phyloP scores from a whole-genome alignment of 1,140 invertebrate genomes.

The Papilio aristodemus region DNA sequence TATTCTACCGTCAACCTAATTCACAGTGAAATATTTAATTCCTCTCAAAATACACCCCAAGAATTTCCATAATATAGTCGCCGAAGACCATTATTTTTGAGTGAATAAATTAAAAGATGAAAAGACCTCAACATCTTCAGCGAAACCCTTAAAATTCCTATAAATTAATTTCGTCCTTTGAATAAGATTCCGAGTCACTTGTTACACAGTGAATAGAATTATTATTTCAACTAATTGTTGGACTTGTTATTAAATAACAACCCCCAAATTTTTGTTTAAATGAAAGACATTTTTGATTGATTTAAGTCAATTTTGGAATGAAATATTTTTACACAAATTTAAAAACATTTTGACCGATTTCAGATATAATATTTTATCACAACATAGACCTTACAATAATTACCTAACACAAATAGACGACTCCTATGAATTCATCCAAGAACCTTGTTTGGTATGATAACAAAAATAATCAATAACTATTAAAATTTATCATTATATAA shows the following conservation, averaged over 20 bases:
- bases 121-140: constrained; percentile 16
- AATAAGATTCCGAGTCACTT: constrained; percentile 10
- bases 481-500: neutral
- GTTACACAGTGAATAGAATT: neutral
- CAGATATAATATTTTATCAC: too few species aligned
- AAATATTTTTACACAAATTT: too few species aligned
- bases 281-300: too few species aligned
- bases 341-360: too few species aligned
- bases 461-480: neutral
- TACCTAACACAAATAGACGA: too few species aligned
- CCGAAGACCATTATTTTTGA: constrained; percentile 5
- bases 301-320: too few species aligned
- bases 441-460: neutral
- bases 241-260: neutral
- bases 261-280: neutral
- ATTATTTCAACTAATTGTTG: constrained; percentile 7
- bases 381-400: too few species aligned
- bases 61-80: neutral
- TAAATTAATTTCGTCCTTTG: constrained; percentile 11
- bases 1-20: neutral
- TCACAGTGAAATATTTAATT: neutral
- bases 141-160: constrained; percentile 5
- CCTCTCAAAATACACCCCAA: neutral
- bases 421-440: too few species aligned
- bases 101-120: constrained; percentile 19